Evolutionary conservation across 2,888 invertebrate species (phyloP), one percentile per base, ranked within the genome.

Genomic region (Mimachlamys varia): DNA sequence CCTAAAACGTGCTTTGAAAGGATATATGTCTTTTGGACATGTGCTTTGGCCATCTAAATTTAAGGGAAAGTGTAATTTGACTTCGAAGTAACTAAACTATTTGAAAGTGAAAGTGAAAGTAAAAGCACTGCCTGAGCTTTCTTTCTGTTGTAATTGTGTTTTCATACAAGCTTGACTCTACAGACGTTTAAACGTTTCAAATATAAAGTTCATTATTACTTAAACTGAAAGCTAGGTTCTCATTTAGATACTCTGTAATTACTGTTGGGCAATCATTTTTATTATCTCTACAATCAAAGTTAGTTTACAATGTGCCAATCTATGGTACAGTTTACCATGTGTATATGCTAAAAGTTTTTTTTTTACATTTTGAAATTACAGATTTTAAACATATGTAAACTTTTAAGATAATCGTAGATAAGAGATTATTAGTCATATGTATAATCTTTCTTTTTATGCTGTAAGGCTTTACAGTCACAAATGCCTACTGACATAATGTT

Each of bases 381-480:
- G 27, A 33, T 76, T 76, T 76, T 76, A 12, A 76, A 12, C 27
- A 27, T 76, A 33, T 76, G 76, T 76, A 7, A 76, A 12, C 12
- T 76, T 76, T 76, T 76, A 76, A 22, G 76, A 76, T 76, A 19
- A 76, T 76, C 33, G 33, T 76, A 33, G 76, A 33, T 33, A 27
- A 33, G 13, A 76, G 76, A 76, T 27, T 27, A 76, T 76, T 27
- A 3, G 33, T 76, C 27, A 2, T 44, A 44, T 44, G 44, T 44
- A 76, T 27, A 33, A 53, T 53, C 53, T 53, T 33, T 7, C 27
- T 27, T 12, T 4, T 76, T 3, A 76, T 58, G 15, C 19, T 58
- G 10, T n/a, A 58, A 19, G 58, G n/a, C n/a, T 58, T 58, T 22
- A 58, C 76, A 76, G 76, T 76, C 76, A 76, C 76, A 76, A 76